Base-by-base conservation (phyloP, 2,113 vertebrate genomes). In the Chitala chitala region DNA sequence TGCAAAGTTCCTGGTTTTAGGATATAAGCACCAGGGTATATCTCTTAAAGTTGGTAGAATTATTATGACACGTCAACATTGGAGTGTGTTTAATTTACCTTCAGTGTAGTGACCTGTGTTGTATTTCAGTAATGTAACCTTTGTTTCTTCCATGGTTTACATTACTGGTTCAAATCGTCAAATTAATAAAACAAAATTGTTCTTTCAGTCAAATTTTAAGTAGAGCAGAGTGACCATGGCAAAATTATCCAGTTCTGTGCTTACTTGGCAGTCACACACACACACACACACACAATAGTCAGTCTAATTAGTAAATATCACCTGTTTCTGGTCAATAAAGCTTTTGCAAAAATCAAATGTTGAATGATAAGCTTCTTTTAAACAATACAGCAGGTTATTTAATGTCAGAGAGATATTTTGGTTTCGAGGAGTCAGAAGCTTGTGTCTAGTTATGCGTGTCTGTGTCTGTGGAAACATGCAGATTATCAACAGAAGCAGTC, bases 41-140 rank as follows among this genome's bases (percentile, higher is more conserved):
- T 63, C 59, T 63, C 17, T 5, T n/a, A 3, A 29, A 63, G 38
- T 63, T 63, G 59, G 8, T n/a, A n/a, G 6, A 1, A n/a, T 63
- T 63, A 56, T 63, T 63, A 7, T 29, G 31, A n/a, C 31, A 63
- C 2, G 59, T 6, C 59, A 40, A n/a, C 44, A 46, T 12, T 6
- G 44, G 12, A 46, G 44, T 12, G 44, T 46, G 12, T 33, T 63
- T 17, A 63, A 63, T 63, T 63, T 63, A 63, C 38, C 15, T 29
- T 38, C 44, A 5, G 44, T 46, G 44, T 12, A 5, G 44, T 6
- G 17, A 63, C 59, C 20, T 63, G 15, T 38, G 59, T 29, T 20
- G n/a, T 63, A 63, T 63, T 63, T 63, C 59, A 63, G n/a, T 63
- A 40, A 36, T 63, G 15, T 20, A 17, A 63, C 33, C 31, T 63